These are phyloP conservation scores for Sparidentex hasta DNA, from an alignment of 2,797 vertebrate species.

Conservation along the genomic window DNA sequence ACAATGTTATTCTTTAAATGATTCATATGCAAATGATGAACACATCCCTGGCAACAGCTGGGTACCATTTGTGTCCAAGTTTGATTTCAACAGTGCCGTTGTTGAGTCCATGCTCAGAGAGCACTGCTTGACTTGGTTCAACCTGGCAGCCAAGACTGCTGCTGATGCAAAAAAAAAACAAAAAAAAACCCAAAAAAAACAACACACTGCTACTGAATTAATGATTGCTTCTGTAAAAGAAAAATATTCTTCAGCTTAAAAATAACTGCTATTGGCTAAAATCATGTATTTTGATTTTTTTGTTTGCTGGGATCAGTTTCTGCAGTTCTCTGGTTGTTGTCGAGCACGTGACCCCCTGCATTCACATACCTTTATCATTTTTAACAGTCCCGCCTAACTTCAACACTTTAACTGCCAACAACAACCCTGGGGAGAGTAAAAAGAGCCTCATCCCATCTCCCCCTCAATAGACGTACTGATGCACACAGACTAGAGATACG, in stretches of 20 bases:
- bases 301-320: background rate
- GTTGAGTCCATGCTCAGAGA: background rate
- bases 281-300: too few species aligned
- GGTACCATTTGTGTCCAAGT: background rate
- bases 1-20: background rate
- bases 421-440: background rate
- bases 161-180: background rate
- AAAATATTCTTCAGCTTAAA: background rate
- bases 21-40: conserved; percentile 7
- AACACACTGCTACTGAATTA: conserved; percentile 6
- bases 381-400: background rate
- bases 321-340: background rate
- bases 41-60: background rate
- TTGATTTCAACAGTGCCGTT: conserved; percentile 1
- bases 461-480: background rate
- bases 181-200: background rate
- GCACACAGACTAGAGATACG: background rate
- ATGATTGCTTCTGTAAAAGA: background rate
- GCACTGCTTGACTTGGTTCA: background rate
- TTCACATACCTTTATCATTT: background rate
- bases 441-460: conserved; percentile 14
- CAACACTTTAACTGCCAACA: background rate
- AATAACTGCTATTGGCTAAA: conserved; percentile 1
- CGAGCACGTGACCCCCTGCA: background rate
- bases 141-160: background rate